phyloP scores from a whole-genome alignment of 2,888 invertebrate species.

The Monoplex corrugatus region DNA sequence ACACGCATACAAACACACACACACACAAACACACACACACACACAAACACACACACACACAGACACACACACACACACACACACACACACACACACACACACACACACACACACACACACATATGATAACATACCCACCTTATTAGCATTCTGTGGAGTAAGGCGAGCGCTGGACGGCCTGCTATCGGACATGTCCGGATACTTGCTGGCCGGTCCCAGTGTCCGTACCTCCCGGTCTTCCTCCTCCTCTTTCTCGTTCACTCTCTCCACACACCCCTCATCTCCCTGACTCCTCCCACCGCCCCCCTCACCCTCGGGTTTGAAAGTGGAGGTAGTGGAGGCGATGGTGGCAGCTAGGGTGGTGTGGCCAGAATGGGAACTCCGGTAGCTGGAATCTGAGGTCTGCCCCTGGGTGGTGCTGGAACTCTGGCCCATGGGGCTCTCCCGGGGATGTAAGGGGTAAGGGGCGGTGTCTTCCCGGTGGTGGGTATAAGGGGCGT shows the following conservation, averaged over 20 bases:
- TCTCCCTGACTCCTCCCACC: not conserved
- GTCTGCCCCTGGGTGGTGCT: conserved; percentile 67
- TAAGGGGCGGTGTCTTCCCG: not conserved
- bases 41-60: too few species aligned
- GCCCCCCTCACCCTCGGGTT: conserved; percentile 36
- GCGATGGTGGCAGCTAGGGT: too few species aligned
- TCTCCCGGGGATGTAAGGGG: conserved; percentile 55
- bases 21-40: too few species aligned
- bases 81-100: too few species aligned
- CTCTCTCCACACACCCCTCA: not conserved
- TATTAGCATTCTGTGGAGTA: conserved; percentile 31
- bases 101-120: too few species aligned
- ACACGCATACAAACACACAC: too few species aligned
- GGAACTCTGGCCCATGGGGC: conserved; percentile 76
- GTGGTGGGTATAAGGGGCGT: not conserved
- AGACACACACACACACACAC: not conserved
- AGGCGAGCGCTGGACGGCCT: conserved; percentile 57
- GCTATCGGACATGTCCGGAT: conserved; percentile 63
- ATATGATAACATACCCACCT: conserved; percentile 38
- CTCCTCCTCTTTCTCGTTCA: conserved; percentile 39
- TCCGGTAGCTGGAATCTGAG: conserved; percentile 69
- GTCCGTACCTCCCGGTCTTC: conserved; percentile 41
- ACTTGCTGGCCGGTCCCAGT: conserved; percentile 67
- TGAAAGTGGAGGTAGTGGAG: conserved; percentile 50
- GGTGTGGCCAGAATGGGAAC: conserved; percentile 53